Evolutionary conservation across 2,888 invertebrate species (phyloP), one percentile per base, ranked within the genome.

Genomic region (Sturmia bella): DNA sequence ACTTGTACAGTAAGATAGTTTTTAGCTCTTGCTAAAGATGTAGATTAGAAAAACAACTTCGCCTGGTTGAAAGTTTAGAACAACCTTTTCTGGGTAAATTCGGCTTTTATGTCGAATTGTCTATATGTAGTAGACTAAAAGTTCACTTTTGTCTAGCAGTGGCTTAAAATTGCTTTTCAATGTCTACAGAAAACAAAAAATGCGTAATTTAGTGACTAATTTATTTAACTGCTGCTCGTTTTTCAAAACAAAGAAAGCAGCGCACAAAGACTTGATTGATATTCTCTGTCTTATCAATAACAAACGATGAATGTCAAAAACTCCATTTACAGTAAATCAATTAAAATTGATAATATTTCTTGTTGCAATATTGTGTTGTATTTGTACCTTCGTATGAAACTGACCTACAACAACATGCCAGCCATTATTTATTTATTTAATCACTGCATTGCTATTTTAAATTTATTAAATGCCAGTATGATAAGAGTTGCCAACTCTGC

Each of bases 261-360:
- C 2, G 19, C 45, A 63, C 32, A 64, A 50, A 64, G 64, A 50
- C 21, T 50, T 50, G 37, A 48, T 19, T 48, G n/a, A n/a, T n/a
- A 63, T 63, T 13, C 19, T 48, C 13, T 1, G 32, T 15, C 12
- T 63, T 64, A 50, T 48, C 64, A 50, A 37, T 17, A 37, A 27
- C 15, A n/a, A n/a, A n/a, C 17, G 9, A 19, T 48, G 48, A 64
- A 50, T 63, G 63, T 63, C 32, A 63, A 63, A 48, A 48, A 17
- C 32, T 37, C 48, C 32, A 63, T 63, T 48, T 32, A 48, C 37
- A 27, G 48, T 48, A 15, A 48, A 19, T 27, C 27, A 32, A 48
- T 32, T 32, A 32, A 13, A 32, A 15, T 15, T 59, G 17, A 6
- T 9, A 15, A 6, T 24, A 1, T 21, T 21, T 5, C 17, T 17